Conservation (phyloP, 1,140 invertebrate species). For the Stegodyphus dumicola region DNA sequence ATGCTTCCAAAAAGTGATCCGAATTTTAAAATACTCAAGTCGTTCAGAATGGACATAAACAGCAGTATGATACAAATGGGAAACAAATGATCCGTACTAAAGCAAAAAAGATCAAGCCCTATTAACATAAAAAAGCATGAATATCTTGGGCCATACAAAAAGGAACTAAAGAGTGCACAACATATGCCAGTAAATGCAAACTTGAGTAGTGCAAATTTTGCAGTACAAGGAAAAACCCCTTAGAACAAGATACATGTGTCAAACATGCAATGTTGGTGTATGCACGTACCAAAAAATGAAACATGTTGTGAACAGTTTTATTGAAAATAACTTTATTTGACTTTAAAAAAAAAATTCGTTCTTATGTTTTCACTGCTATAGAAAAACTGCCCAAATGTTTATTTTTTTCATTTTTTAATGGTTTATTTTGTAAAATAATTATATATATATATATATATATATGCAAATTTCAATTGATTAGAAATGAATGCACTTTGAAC, state of each 20-base stretch:
- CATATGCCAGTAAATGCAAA: background rate
- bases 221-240: conserved; percentile 1
- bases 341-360: too few relatives aligned
- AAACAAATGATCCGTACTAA: background rate
- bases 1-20: background rate
- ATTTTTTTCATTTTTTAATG: too few relatives aligned
- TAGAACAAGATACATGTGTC: conserved; percentile 6
- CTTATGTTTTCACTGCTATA: too few relatives aligned
- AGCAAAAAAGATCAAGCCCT: background rate
- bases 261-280: conserved; percentile 5
- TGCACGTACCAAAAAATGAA: background rate
- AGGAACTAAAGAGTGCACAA: background rate
- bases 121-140: background rate
- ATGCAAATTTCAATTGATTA: too few relatives aligned
- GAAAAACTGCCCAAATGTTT: too few relatives aligned
- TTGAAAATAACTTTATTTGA: background rate
- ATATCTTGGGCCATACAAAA: background rate
- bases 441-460: too few relatives aligned
- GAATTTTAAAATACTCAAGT: background rate
- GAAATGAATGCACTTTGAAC: too few relatives aligned
- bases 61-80: background rate
- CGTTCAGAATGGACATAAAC: background rate
- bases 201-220: background rate
- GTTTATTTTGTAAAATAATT: too few relatives aligned
- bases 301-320: conserved; percentile 7